Conservation (phyloP, 2,888 invertebrate genomes). For the Lymantria monacha region DNA sequence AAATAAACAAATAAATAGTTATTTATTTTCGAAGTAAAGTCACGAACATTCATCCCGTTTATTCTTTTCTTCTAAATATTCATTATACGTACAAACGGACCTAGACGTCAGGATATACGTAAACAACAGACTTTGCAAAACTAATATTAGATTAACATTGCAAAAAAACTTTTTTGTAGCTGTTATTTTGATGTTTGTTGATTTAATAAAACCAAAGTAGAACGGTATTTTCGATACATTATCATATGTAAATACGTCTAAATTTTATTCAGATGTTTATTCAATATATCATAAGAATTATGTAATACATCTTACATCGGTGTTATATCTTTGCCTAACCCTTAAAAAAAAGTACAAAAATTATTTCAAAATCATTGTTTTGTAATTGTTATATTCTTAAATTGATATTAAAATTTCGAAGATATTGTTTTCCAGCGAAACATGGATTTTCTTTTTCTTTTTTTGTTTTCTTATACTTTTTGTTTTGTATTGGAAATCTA, state of each 20-base stretch:
- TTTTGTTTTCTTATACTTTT: too few relatives aligned
- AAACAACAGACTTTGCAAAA: conserved; percentile 41
- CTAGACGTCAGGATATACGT: conserved; percentile 32
- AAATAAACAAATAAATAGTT: conserved; percentile 6
- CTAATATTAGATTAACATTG: conserved; percentile 33
- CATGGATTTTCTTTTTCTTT: too few relatives aligned
- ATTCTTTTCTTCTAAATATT: conserved; percentile 8
- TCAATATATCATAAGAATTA: not conserved
- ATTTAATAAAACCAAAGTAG: not conserved
- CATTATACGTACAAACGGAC: conserved; percentile 24
- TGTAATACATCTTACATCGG: too few relatives aligned
- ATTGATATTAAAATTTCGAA: too few relatives aligned
- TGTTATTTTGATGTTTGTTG: conserved; percentile 5
- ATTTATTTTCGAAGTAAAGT: conserved; percentile 15
- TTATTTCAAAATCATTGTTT: too few relatives aligned
- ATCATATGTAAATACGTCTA: too few relatives aligned
- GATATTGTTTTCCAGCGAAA: too few relatives aligned
- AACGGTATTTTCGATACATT: not conserved
- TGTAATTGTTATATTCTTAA: too few relatives aligned
- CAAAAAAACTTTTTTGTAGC: conserved; percentile 12
- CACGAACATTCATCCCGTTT: conserved; percentile 2
- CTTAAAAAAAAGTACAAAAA: too few relatives aligned
- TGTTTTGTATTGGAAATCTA: too few relatives aligned
- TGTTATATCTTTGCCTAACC: too few relatives aligned
- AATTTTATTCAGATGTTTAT: not conserved